Evolutionary conservation across 2,797 vertebrate genomes (phyloP).

Genomic region (Acridotheres tristis): DNA sequence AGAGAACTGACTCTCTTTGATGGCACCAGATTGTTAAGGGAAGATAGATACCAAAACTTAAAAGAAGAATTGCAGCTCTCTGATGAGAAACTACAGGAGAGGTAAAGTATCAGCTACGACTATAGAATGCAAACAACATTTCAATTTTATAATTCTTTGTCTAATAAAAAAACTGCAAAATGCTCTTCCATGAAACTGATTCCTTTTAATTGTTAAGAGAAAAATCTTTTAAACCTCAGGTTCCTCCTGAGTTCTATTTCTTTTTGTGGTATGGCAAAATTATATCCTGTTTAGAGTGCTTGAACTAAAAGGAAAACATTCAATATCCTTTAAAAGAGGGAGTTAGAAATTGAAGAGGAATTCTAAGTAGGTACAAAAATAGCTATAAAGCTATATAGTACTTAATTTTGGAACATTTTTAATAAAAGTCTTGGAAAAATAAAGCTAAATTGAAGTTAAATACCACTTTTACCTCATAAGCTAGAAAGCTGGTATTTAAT

Average conservation of each 20-base stretch:
- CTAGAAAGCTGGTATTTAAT: conserved; percentile 31
- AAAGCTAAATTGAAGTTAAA: neutral
- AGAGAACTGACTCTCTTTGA: conserved; percentile 93
- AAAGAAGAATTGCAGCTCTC: conserved; percentile 86
- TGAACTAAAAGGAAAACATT: neutral
- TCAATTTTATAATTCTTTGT: neutral
- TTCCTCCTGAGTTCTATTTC: neutral
- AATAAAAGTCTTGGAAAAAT: neutral
- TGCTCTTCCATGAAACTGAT: neutral
- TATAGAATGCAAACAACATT: neutral
- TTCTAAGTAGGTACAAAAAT: neutral
- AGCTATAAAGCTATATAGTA: neutral
- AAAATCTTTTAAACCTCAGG: neutral
- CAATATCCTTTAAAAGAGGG: neutral
- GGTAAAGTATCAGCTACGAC: conserved; percentile 70
- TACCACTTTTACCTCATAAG: neutral
- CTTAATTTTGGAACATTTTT: neutral
- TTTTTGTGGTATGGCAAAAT: conserved; percentile 1
- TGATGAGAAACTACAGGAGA: conserved; percentile 85
- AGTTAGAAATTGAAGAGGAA: neutral
- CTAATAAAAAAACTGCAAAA: neutral
- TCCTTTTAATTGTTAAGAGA: neutral
- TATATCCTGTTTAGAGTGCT: conserved; percentile 29
- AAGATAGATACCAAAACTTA: conserved; percentile 87
- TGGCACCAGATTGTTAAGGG: conserved; percentile 88